phyloP scores from a whole-genome alignment of 2,797 vertebrate species.

The Argentina silus region DNA sequence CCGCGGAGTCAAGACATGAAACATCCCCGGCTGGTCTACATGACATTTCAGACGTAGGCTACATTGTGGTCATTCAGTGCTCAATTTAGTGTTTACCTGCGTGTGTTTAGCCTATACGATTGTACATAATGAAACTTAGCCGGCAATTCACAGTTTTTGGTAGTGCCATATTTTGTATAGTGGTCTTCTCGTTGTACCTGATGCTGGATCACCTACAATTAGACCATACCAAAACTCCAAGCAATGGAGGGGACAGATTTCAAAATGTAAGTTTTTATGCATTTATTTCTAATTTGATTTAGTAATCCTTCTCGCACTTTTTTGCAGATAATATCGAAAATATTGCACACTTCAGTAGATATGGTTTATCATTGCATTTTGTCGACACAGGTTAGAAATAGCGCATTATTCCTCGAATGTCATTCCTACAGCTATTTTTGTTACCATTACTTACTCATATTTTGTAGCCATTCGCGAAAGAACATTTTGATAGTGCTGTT shows the following conservation, averaged over 20 bases:
- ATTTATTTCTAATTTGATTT: not conserved
- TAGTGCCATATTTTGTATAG: conserved; percentile 87
- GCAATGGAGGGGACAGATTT: conserved; percentile 71
- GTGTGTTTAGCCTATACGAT: conserved; percentile 1
- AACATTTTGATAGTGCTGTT: not conserved
- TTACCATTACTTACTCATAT: too few species aligned
- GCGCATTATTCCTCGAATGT: not conserved
- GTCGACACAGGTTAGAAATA: too few species aligned
- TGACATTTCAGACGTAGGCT: not conserved
- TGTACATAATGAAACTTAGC: conserved; percentile 83
- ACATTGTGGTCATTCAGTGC: not conserved
- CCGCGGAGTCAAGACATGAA: conserved; percentile 21
- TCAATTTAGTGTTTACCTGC: not conserved
- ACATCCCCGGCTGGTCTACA: not conserved
- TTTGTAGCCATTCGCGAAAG: not conserved
- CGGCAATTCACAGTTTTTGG: conserved; percentile 82
- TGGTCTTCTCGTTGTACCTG: conserved; percentile 87
- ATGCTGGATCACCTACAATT: conserved; percentile 89
- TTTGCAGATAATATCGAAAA: not conserved
- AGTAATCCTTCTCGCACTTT: not conserved
- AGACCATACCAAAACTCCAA: conserved; percentile 75
- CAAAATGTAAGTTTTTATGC: conserved; percentile 51
- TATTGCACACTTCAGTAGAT: too few species aligned
- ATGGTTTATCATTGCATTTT: too few species aligned
- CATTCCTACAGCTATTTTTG: not conserved